Conservation (phyloP, 1,140 invertebrate species). For the Eumeta japonica region DNA sequence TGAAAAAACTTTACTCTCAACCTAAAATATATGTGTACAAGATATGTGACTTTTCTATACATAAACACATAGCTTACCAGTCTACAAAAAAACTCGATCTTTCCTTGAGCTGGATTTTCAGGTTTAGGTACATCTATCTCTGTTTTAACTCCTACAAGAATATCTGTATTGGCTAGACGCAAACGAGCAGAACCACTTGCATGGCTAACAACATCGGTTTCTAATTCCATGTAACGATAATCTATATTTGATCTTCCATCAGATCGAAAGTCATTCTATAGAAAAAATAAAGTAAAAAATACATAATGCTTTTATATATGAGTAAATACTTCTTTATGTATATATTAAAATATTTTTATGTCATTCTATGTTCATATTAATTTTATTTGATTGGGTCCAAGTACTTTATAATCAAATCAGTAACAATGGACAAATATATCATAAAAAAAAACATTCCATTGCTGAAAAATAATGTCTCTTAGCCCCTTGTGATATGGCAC, state of each 20-base stretch:
- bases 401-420: too few relatives aligned
- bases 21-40: too few relatives aligned
- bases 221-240: conserved; percentile 86
- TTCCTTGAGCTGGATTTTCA: conserved; percentile 76
- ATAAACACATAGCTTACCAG: conserved; percentile 64
- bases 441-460: too few relatives aligned
- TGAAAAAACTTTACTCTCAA: background rate
- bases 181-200: conserved; percentile 88
- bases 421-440: too few relatives aligned
- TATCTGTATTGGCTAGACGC: conserved; percentile 85
- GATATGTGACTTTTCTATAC: background rate
- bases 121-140: conserved; percentile 80
- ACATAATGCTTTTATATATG: background rate
- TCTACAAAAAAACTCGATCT: conserved; percentile 95
- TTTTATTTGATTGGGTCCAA: too few relatives aligned
- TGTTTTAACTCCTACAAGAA: conserved; percentile 89
- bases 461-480: too few relatives aligned
- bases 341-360: too few relatives aligned
- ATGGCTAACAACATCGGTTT: conserved; percentile 85
- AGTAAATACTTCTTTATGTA: too few relatives aligned
- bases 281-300: conserved; percentile 13
- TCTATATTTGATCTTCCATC: conserved; percentile 85
- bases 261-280: conserved; percentile 79
- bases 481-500: too few relatives aligned
- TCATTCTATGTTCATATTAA: too few relatives aligned